phyloP scores from a whole-genome alignment of 2,888 invertebrate species.

The Tubulanus polymorphus region DNA sequence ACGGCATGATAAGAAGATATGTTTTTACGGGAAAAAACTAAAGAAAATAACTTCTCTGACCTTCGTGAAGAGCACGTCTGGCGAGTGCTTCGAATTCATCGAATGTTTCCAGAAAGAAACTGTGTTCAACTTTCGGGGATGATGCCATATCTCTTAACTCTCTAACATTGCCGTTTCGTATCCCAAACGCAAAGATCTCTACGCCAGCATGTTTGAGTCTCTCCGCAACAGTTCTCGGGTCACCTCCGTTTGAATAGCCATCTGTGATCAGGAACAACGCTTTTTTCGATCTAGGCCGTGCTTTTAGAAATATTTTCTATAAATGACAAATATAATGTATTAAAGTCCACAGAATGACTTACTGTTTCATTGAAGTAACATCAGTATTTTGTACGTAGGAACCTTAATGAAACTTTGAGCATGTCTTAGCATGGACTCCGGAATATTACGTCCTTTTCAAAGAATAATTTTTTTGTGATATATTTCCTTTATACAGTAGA shows the following conservation, averaged over 20 bases:
- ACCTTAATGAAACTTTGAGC: too few relatives aligned
- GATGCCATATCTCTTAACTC: conserved; percentile 64
- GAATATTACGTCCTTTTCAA: too few relatives aligned
- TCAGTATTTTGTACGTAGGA: too few relatives aligned
- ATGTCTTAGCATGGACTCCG: too few relatives aligned
- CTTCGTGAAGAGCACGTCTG: conserved; percentile 65
- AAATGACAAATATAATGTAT: too few relatives aligned
- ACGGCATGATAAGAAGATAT: too few relatives aligned
- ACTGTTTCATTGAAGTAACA: too few relatives aligned
- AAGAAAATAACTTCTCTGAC: too few relatives aligned
- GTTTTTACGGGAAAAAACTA: too few relatives aligned
- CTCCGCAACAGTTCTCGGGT: conserved; percentile 63
- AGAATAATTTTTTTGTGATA: too few relatives aligned
- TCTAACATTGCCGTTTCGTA: conserved; percentile 63
- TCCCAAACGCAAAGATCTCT: conserved; percentile 59
- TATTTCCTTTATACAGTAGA: too few relatives aligned
- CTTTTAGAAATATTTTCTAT: conserved; percentile 42
- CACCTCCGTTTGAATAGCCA: conserved; percentile 68
- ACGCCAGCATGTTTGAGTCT: conserved; percentile 56
- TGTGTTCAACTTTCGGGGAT: conserved; percentile 62
- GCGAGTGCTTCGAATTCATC: conserved; percentile 68
- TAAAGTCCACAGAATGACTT: too few relatives aligned
- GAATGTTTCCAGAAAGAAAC: conserved; percentile 66
- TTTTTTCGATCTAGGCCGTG: conserved; percentile 55
- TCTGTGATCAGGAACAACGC: conserved; percentile 68